Percentiles rank a stretch among this genome's conserved stretches.
These are phyloP conservation scores for Melanotaenia nigrans DNA, from an alignment of 2,797 vertebrate species.

Conservation along the genomic window DNA sequence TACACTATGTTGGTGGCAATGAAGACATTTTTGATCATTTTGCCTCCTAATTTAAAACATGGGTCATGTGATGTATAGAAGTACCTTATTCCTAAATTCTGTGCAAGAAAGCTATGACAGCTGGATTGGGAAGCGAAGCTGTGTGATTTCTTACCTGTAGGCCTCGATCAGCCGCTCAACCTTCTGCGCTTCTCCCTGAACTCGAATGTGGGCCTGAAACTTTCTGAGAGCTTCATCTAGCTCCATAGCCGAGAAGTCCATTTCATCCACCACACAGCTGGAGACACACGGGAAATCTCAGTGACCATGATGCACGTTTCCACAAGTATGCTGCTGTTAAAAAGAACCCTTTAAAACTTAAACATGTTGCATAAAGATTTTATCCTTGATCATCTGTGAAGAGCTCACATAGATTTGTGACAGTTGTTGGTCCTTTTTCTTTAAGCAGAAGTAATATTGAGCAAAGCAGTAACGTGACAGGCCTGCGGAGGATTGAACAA, in stretches of 20 bases:
- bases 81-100: no score
- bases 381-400: no score
- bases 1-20: constrained; percentile 14
- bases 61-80: no score
- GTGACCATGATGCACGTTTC: no score
- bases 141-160: constrained; percentile 86
- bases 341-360: not conserved
- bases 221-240: constrained; percentile 96
- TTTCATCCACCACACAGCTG: constrained; percentile 97
- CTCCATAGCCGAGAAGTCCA: constrained; percentile 97
- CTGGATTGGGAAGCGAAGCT: constrained; percentile 7
- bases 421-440: no score
- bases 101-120: not conserved
- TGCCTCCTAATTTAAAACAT: not conserved
- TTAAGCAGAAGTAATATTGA: no score
- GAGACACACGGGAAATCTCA: constrained; percentile 8
- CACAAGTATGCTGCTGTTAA: not conserved
- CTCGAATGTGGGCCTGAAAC: constrained; percentile 97
- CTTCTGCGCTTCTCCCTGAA: constrained; percentile 97
- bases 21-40: not conserved
- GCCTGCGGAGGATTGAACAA: no score
- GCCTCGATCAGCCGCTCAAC: constrained; percentile 96
- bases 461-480: no score
- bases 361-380: no score
- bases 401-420: no score